Evolutionary conservation across 2,888 invertebrate genomes (phyloP), one percentile per base, ranked within the genome.

Genomic region (Molanna angustata): DNA sequence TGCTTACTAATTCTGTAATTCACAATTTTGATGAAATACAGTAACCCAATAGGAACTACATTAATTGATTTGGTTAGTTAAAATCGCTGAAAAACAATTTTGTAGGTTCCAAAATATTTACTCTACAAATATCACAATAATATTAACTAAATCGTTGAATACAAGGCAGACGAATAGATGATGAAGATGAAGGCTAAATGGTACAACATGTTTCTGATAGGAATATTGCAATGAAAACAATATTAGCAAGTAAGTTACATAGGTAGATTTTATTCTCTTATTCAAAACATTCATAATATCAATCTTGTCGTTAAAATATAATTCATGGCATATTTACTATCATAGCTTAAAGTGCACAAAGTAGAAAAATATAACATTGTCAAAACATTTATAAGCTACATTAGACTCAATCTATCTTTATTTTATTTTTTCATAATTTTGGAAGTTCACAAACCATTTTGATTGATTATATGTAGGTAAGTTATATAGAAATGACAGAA

Each of bases 121-220:
- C 49, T 40, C 35, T 54, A 52, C 37, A 58, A 54, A 51, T 58
- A 58, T 58, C 57, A 58, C 54, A 58, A 55, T 49, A 48, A 48
- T 41, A 40, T 46, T 50, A 43, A 22, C 52, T 58, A 55, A 52
- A 48, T 58, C 57, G 54, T 58, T 58, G 57, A 54, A 52, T 54
- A 55, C 57, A 58, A 58, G 57, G 57, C 57, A 47, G 52, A 52
- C 52, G 47, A 51, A 49, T 52, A 40, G 42, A 49, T 35, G 50
- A 49, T 50, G 20, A 21, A 46, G 21, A 43, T 49, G 54, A 57
- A 57, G 54, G 52, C 58, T 58, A 58, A 58, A 14, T 44, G 53
- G 50, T 39, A 40, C 43, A n/a, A n/a, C n/a, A 14, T 27, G 27
- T 42, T 48, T 21, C 19, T 37, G 11, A 42, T 27, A 9, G 41